Conservation (phyloP, 2,888 invertebrate species). For the Chironomus riparius region DNA sequence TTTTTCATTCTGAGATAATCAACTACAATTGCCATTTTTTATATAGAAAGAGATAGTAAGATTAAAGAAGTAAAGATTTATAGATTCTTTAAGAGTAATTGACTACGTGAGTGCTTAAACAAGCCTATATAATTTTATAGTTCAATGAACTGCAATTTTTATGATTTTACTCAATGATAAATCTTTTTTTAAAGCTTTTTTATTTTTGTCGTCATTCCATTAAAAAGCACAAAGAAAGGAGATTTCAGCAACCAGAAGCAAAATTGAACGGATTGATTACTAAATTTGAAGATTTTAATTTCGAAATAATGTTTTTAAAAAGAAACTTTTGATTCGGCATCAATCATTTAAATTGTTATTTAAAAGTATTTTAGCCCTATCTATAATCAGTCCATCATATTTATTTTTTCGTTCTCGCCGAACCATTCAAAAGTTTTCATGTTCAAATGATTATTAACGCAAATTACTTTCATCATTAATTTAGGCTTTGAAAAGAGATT, state of each 20-base stretch:
- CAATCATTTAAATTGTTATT: neutral
- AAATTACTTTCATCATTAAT: too few relatives aligned
- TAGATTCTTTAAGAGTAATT: neutral
- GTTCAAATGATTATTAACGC: neutral
- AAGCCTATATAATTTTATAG: neutral
- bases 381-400: neutral
- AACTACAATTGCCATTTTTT: too few relatives aligned
- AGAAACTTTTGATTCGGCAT: neutral
- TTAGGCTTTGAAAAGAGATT: too few relatives aligned
- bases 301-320: neutral
- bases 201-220: neutral
- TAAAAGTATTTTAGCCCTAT: neutral
- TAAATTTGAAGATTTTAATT: neutral
- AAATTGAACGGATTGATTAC: neutral
- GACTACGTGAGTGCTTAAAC: neutral
- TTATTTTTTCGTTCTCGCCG: neutral
- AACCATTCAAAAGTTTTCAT: neutral
- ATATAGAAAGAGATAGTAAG: too few relatives aligned
- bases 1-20: too few relatives aligned
- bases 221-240: neutral
- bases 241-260: neutral
- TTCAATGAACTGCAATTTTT: neutral
- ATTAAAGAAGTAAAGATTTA: neutral
- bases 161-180: neutral
- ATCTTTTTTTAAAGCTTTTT: neutral